Evolutionary conservation across 2,888 invertebrate species (phyloP).

Genomic region (Aphrophora alni): DNA sequence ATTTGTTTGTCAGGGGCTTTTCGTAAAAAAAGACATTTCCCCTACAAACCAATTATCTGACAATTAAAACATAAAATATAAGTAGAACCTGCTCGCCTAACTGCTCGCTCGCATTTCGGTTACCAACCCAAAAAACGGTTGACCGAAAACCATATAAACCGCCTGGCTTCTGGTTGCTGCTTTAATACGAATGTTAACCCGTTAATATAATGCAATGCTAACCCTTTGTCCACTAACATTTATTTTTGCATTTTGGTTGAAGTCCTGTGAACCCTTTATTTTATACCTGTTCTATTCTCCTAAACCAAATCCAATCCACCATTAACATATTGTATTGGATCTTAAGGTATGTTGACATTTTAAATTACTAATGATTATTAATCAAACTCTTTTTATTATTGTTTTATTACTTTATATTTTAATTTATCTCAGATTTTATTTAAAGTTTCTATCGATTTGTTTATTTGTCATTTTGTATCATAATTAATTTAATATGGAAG

Average conservation of each 20-base stretch:
- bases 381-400: not conserved
- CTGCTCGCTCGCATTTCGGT: slow-evolving; percentile 20
- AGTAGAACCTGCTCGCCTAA: slow-evolving; percentile 17
- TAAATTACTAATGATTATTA: not conserved
- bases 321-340: not conserved
- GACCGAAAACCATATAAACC: not conserved
- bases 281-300: not conserved
- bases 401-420: not conserved
- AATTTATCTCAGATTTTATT: not conserved
- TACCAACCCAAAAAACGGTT: not conserved
- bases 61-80: not conserved
- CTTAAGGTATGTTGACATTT: not conserved
- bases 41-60: not conserved
- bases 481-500: too few relatives aligned
- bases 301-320: not conserved
- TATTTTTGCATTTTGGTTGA: not conserved
- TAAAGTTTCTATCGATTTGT: not conserved
- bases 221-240: not conserved
- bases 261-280: not conserved
- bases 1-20: slow-evolving; percentile 24
- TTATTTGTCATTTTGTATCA: too few relatives aligned
- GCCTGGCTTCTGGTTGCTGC: not conserved
- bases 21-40: not conserved
- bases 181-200: not conserved
- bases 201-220: not conserved